phyloP scores from a whole-genome alignment of 2,113 vertebrate genomes.

The Gadus macrocephalus region DNA sequence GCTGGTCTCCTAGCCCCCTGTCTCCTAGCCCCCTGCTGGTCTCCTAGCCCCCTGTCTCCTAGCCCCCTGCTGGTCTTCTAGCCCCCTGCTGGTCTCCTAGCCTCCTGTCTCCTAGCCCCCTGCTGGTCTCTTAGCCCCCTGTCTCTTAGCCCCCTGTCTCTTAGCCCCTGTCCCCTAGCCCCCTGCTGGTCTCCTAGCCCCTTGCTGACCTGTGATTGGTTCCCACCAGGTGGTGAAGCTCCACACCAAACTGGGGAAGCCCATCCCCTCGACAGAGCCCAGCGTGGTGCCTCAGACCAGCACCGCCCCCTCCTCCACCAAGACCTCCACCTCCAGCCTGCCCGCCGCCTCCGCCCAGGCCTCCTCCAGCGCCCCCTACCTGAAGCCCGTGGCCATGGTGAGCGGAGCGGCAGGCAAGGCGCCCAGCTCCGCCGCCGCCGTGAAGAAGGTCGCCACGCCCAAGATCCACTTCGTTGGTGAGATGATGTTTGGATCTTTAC shows the following conservation, averaged over 20 bases:
- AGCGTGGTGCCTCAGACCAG: slow-evolving; percentile 86
- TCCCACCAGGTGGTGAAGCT: slow-evolving; percentile 90
- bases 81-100: too few species aligned
- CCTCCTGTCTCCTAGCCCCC: too few species aligned
- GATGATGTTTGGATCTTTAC: neutral
- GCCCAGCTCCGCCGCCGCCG: slow-evolving; percentile 64
- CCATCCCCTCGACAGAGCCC: slow-evolving; percentile 96
- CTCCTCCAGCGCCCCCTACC: slow-evolving; percentile 66
- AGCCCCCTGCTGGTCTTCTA: neutral
- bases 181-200: too few species aligned
- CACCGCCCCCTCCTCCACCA: slow-evolving; percentile 80
- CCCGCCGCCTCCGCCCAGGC: slow-evolving; percentile 73
- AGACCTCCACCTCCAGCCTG: slow-evolving; percentile 74
- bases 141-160: too few species aligned
- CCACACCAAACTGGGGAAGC: slow-evolving; percentile 97
- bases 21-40: too few species aligned
- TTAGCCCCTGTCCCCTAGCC: too few species aligned
- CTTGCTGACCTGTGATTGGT: slow-evolving; percentile 11
- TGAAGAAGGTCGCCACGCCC: slow-evolving; percentile 90
- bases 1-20: too few species aligned
- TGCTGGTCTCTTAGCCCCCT: too few species aligned
- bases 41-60: too few species aligned
- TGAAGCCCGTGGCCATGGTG: slow-evolving; percentile 73
- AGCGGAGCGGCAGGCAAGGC: slow-evolving; percentile 67
- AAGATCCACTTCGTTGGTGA: slow-evolving; percentile 99